These are phyloP conservation scores for Pao palembangensis DNA, from an alignment of 2,113 vertebrate genomes.

Conservation along the genomic window DNA sequence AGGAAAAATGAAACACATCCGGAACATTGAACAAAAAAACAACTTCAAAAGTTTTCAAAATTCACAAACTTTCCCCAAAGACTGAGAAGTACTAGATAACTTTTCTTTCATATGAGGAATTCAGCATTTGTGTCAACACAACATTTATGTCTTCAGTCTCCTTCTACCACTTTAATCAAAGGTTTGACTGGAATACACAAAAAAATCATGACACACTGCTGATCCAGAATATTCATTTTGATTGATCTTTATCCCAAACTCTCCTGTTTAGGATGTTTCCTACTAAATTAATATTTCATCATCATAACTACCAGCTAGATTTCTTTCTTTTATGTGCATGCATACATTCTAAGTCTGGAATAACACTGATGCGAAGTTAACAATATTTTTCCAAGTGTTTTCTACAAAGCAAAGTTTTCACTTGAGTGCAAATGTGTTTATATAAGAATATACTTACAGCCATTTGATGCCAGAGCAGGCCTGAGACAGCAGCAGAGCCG, in stretches of 20 bases:
- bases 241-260: neutral
- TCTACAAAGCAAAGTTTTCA: too few relatives aligned
- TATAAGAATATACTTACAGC: conserved; percentile 84
- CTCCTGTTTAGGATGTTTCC: too few relatives aligned
- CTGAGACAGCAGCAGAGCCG: conserved; percentile 83
- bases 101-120: neutral
- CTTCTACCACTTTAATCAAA: conserved; percentile 16
- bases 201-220: conserved; percentile 10
- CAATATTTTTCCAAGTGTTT: too few relatives aligned
- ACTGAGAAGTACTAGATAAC: conserved; percentile 1
- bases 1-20: too few relatives aligned
- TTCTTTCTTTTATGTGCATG: neutral
- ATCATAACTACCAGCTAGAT: neutral
- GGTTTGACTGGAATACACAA: conserved; percentile 14
- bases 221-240: conserved; percentile 1
- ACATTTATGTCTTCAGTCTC: neutral
- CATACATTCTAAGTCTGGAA: neutral
- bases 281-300: too few relatives aligned
- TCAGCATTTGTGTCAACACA: conserved; percentile 22
- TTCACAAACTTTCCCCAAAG: conserved; percentile 30
- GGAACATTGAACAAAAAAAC: neutral
- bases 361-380: too few relatives aligned
- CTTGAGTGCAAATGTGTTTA: too few relatives aligned
- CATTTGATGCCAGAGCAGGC: conserved; percentile 93
- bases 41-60: conserved; percentile 20